phyloP scores from a whole-genome alignment of 2,113 vertebrate genomes.

The Poecile atricapillus region DNA sequence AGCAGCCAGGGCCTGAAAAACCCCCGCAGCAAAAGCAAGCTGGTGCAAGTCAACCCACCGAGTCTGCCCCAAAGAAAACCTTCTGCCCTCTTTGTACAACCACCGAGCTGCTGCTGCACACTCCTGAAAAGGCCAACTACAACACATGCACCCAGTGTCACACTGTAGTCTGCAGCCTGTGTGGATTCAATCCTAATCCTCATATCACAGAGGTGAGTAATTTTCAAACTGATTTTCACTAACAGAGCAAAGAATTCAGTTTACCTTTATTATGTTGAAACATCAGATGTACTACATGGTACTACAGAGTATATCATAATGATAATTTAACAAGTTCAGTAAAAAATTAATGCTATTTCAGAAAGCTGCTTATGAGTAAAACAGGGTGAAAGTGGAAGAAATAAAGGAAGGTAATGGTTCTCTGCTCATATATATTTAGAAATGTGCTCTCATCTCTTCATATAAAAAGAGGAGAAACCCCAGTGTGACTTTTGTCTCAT shows the following conservation, averaged over 20 bases:
- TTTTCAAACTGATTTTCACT: not conserved
- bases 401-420: not conserved
- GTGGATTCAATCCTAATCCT: conserved; percentile 93
- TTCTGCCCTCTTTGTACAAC: conserved; percentile 92
- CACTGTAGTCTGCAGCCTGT: conserved; percentile 89
- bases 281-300: not conserved
- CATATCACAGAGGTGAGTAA: conserved; percentile 86
- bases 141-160: conserved; percentile 93
- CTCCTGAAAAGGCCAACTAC: conserved; percentile 86
- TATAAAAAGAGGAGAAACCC: not conserved
- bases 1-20: conserved; percentile 26
- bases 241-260: not conserved
- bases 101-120: conserved; percentile 83
- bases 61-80: conserved; percentile 64
- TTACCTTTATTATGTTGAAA: not conserved
- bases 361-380: not conserved
- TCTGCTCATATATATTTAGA: not conserved
- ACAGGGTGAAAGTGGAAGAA: not conserved
- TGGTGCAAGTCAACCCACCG: not conserved
- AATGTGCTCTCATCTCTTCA: not conserved
- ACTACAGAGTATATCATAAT: fast-evolving
- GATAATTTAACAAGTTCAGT: not conserved
- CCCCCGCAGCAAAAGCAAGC: not conserved
- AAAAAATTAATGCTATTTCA: not conserved
- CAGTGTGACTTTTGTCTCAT: not conserved